Conservation (phyloP, 2,888 invertebrate genomes). For the Scaptomyza reducta region DNA sequence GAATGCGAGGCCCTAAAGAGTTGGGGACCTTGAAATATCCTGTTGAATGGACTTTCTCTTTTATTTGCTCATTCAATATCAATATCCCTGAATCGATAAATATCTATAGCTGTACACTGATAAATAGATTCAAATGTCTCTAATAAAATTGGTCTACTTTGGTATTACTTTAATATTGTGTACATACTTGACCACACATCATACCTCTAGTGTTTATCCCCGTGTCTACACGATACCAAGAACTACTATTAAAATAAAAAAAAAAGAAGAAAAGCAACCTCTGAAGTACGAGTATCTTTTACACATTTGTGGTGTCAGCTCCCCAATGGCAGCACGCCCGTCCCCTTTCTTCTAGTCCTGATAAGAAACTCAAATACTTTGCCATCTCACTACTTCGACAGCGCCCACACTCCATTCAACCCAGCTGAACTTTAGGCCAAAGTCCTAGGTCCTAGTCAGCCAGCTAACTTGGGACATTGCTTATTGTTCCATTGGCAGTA, state of each 20-base stretch:
- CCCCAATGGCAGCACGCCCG: slow-evolving; percentile 1
- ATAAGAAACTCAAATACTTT: slow-evolving; percentile 60
- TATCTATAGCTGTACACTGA: not conserved
- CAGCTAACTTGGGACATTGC: slow-evolving; percentile 42
- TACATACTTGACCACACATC: not conserved
- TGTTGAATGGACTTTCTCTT: not conserved
- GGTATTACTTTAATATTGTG: too few species aligned
- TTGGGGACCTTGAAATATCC: too few species aligned
- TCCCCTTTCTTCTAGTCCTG: slow-evolving; percentile 5
- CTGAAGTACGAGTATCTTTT: too few species aligned
- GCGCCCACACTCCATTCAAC: slow-evolving; percentile 19
- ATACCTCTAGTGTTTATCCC: not conserved
- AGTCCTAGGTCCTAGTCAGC: slow-evolving; percentile 16
- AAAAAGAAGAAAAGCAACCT: slow-evolving; percentile 26
- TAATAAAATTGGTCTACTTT: not conserved
- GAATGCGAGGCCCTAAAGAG: slow-evolving; percentile 20
- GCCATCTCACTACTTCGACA: slow-evolving; percentile 3
- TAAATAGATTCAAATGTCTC: not conserved
- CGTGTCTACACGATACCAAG: not conserved
- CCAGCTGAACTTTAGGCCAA: slow-evolving; percentile 26
- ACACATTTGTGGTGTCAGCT: slow-evolving; percentile 32
- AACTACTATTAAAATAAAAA: slow-evolving; percentile 12
- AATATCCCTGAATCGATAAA: too few species aligned
- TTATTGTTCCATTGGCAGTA: slow-evolving; percentile 46
- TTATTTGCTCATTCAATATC: too few species aligned